phyloP scores from a whole-genome alignment of 2,113 vertebrate genomes.

The Brachypodius melanocephalos region DNA sequence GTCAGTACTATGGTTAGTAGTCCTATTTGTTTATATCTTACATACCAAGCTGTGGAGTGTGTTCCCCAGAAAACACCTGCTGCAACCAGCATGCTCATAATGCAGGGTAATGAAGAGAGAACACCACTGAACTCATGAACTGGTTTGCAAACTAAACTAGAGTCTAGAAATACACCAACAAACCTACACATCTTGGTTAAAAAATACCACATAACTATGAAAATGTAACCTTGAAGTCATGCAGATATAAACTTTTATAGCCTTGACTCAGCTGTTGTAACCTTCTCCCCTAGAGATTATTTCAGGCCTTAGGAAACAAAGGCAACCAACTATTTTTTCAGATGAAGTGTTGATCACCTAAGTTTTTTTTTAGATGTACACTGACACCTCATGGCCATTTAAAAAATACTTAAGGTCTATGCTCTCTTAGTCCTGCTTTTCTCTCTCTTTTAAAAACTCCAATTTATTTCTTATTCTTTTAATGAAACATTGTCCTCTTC shows the following conservation, averaged over 20 bases:
- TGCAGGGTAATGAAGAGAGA: neutral
- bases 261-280: neutral
- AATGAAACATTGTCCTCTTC: neutral
- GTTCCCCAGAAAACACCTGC: neutral
- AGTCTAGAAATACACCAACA: neutral
- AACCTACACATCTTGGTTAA: neutral
- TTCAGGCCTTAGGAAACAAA: neutral
- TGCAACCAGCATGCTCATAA: neutral
- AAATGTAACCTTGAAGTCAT: neutral
- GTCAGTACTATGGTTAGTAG: neutral
- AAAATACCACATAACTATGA: neutral
- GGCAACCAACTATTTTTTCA: neutral
- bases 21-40: neutral
- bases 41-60: neutral
- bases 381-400: conserved; percentile 41
- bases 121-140: neutral
- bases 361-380: neutral
- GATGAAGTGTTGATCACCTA: neutral
- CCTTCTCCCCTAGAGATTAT: neutral
- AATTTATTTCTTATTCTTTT: neutral
- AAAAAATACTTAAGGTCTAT: neutral
- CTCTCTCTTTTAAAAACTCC: neutral
- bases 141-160: neutral
- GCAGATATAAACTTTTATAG: neutral
- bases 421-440: neutral